These are phyloP conservation scores for Siphamia tubifer DNA, from an alignment of 2,113 vertebrate species.

Conservation along the genomic window DNA sequence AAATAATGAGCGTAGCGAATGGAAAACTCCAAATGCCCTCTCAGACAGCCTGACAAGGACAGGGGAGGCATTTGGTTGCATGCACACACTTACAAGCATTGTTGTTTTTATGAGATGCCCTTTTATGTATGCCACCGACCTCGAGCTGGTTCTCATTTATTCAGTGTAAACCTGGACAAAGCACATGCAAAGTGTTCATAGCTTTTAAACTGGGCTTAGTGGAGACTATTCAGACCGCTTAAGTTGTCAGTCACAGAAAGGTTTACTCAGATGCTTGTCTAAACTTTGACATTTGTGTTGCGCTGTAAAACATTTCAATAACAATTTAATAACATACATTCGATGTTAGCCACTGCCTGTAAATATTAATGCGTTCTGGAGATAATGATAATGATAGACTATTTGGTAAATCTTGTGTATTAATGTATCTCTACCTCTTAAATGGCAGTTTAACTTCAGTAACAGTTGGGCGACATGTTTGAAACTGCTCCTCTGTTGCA, in stretches of 20 bases:
- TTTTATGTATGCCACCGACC: constrained; percentile 47
- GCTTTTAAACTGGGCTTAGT: neutral
- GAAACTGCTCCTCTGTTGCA: no score
- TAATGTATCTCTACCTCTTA: no score
- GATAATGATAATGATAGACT: no score
- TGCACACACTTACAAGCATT: constrained; percentile 24
- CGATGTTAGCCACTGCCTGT: no score
- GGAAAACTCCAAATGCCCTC: constrained; percentile 44
- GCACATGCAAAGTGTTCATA: neutral
- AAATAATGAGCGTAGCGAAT: constrained; percentile 66
- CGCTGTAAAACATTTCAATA: no score
- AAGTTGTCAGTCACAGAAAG: neutral
- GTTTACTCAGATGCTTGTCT: neutral
- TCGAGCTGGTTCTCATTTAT: constrained; percentile 23
- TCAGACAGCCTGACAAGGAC: constrained; percentile 45
- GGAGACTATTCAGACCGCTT: neutral
- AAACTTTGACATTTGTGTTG: neutral
- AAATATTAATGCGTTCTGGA: no score
- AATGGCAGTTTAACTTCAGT: no score
- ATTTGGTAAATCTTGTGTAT: no score
- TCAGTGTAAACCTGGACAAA: neutral
- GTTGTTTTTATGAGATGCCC: constrained; percentile 51
- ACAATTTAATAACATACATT: no score
- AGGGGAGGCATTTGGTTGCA: neutral
- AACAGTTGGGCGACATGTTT: no score